Percentiles rank a stretch among this genome's conserved stretches.
Evolutionary conservation across 2,797 vertebrate genomes (phyloP).

Genomic region (Jordanella pulchra): DNA sequence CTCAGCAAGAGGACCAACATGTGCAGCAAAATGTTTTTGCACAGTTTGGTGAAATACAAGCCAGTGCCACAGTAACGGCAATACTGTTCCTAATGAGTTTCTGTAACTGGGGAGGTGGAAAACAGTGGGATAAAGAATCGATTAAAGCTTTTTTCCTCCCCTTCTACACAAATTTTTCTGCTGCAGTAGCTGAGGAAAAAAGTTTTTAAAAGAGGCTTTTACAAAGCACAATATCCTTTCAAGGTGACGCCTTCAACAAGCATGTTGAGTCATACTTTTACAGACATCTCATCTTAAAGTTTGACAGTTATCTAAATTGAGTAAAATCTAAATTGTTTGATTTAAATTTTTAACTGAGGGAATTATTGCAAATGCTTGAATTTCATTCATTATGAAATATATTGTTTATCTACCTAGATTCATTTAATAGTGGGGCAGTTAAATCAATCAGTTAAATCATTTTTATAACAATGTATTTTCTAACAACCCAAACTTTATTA

Average conservation of each 20-base stretch:
- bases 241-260: conserved; percentile 36
- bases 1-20: conserved; percentile 54
- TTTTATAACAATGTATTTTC: too few relatives aligned
- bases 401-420: conserved; percentile 23
- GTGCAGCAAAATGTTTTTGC: conserved; percentile 37
- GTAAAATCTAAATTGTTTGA: conserved; percentile 36
- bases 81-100: conserved; percentile 56
- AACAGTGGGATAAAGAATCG: conserved; percentile 31
- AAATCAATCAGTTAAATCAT: conserved; percentile 27
- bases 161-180: conserved; percentile 35
- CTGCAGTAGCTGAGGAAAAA: conserved; percentile 41
- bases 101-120: conserved; percentile 42
- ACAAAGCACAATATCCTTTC: conserved; percentile 53
- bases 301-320: conserved; percentile 45
- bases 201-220: conserved; percentile 40
- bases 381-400: conserved; percentile 29
- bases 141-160: conserved; percentile 22
- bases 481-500: too few relatives aligned
- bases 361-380: conserved; percentile 31
- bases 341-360: conserved; percentile 23
- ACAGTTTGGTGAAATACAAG: conserved; percentile 57
- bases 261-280: conserved; percentile 30
- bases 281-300: conserved; percentile 41
- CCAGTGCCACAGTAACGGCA: conserved; percentile 67
- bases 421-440: conserved; percentile 34